Conservation (phyloP, 2,113 vertebrate genomes). For the Gymnogyps californianus region DNA sequence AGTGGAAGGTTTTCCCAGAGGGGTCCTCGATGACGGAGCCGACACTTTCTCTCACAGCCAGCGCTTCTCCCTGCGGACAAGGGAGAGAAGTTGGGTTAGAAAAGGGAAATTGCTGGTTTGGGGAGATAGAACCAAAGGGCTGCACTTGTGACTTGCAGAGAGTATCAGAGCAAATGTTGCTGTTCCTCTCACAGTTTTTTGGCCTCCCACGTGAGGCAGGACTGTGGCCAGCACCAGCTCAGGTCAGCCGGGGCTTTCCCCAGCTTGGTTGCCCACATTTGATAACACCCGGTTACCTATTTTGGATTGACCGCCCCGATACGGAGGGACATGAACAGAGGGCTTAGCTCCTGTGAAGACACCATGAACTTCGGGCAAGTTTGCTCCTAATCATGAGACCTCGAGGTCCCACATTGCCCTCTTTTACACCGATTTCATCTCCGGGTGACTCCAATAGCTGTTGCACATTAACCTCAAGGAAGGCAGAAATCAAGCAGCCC, state of each 20-base stretch:
- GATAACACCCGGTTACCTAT: neutral
- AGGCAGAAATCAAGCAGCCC: neutral
- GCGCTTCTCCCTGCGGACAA: neutral
- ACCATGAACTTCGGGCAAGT: rapidly evolving
- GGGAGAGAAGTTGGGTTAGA: neutral
- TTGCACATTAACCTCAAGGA: neutral
- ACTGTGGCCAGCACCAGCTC: neutral
- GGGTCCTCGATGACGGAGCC: neutral
- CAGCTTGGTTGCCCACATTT: neutral
- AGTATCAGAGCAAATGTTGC: too few relatives aligned
- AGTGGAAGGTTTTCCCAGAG: neutral
- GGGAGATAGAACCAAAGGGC: neutral
- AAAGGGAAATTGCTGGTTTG: neutral
- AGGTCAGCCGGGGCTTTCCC: neutral
- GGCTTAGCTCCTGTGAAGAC: neutral
- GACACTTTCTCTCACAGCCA: neutral
- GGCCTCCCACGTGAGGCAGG: neutral
- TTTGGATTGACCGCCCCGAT: neutral
- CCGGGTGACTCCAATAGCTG: neutral
- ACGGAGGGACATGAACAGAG: rapidly evolving
- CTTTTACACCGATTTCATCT: neutral
- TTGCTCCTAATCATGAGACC: neutral
- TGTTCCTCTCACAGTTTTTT: neutral
- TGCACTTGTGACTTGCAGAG: neutral
- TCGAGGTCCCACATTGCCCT: rapidly evolving